Conservation (phyloP, 2,888 invertebrate genomes). For the Nowickia ferox region DNA sequence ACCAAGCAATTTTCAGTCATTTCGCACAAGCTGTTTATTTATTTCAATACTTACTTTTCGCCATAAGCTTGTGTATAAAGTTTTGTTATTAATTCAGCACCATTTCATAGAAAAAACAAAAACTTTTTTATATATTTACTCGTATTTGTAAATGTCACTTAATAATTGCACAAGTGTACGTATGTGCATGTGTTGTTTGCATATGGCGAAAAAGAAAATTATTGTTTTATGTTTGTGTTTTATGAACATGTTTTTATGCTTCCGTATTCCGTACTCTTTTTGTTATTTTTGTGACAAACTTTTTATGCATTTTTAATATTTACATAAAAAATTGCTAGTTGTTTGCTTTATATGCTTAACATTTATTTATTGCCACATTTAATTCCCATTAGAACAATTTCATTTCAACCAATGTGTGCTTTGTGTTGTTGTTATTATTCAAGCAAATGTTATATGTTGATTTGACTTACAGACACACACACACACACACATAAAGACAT, state of each 20-base stretch:
- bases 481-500: not conserved
- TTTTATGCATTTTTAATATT: slow-evolving; percentile 36
- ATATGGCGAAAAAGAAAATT: not conserved
- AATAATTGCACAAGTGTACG: slow-evolving; percentile 17
- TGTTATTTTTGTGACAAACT: not conserved
- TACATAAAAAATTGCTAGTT: slow-evolving; percentile 13
- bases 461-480: not conserved
- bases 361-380: slow-evolving; percentile 79
- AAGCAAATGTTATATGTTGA: slow-evolving; percentile 34
- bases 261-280: not conserved
- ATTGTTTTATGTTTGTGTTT: slow-evolving; percentile 36
- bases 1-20: not conserved
- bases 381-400: slow-evolving; percentile 80
- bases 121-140: not conserved
- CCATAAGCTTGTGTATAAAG: not conserved
- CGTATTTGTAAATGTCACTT: not conserved
- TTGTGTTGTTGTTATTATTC: slow-evolving; percentile 21
- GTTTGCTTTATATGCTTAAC: slow-evolving; percentile 51
- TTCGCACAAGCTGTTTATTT: not conserved
- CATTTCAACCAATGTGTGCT: slow-evolving; percentile 74
- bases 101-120: not conserved
- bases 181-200: not conserved
- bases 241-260: slow-evolving; percentile 42
- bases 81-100: slow-evolving; percentile 56
- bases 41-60: not conserved